A percentile compares a stretch with the other conserved stretches of the same genome.
Conservation (phyloP, 2,797 vertebrate genomes). For the Ciconia nigra region DNA sequence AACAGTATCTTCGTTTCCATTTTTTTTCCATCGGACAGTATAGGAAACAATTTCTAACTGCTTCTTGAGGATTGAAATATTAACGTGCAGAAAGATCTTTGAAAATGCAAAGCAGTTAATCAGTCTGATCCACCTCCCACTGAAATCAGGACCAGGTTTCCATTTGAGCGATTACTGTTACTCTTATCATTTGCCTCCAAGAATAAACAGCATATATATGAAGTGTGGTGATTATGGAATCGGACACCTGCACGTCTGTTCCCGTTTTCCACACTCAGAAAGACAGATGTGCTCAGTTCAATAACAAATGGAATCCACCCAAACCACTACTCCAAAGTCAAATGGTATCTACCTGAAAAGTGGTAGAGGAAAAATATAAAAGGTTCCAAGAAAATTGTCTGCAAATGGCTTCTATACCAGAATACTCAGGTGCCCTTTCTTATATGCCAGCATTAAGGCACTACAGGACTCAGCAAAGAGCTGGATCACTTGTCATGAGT, state of each 20-base stretch:
- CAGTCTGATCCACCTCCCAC: background rate
- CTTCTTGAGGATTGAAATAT: background rate
- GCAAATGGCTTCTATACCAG: background rate
- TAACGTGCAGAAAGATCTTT: background rate
- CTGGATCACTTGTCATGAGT: background rate
- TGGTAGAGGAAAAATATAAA: background rate
- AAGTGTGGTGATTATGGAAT: background rate
- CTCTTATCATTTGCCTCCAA: background rate
- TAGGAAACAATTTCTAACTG: background rate
- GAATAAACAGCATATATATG: background rate
- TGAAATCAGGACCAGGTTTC: background rate
- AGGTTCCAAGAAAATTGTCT: background rate
- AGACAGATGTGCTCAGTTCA: background rate
- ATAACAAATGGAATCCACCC: background rate
- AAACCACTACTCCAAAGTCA: background rate
- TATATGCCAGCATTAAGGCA: background rate
- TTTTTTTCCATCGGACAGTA: background rate
- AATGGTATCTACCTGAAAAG: background rate
- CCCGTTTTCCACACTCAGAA: background rate
- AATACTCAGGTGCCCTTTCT: background rate
- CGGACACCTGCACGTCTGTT: background rate
- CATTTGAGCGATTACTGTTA: background rate
- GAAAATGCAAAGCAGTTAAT: background rate
- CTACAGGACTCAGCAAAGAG: background rate
- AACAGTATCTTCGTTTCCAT: background rate